Conservation (phyloP, 1,140 invertebrate species). For the Oscheius sp. region DNA sequence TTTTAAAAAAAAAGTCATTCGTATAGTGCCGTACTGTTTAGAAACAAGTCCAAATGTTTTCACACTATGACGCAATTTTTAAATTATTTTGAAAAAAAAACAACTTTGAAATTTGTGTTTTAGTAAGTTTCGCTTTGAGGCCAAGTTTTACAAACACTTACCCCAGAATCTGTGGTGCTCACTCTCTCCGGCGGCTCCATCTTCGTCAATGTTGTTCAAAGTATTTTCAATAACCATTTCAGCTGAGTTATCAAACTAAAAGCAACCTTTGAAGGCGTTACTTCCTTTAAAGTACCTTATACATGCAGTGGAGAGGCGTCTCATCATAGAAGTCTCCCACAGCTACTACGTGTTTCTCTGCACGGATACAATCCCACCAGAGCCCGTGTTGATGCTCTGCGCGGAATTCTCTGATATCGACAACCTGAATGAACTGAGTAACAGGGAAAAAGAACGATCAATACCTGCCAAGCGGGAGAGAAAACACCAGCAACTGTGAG, state of each 20-base stretch:
- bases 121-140: too few relatives aligned
- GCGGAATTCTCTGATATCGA: constrained; percentile 59
- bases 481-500: constrained; percentile 55
- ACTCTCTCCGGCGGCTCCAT: constrained; percentile 57
- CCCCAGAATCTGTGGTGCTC: constrained; percentile 60
- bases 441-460: background rate
- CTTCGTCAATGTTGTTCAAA: constrained; percentile 56
- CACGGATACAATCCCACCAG: constrained; percentile 60
- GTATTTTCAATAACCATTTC: constrained; percentile 60
- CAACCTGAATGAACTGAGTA: constrained; percentile 28
- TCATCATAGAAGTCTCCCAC: constrained; percentile 61
- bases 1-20: too few relatives aligned
- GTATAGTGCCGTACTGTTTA: background rate
- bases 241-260: constrained; percentile 56
- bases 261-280: background rate
- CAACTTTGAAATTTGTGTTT: background rate
- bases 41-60: background rate
- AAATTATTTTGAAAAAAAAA: background rate
- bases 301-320: constrained; percentile 59
- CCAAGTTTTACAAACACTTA: constrained; percentile 14
- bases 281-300: constrained; percentile 43
- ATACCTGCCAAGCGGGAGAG: constrained; percentile 55
- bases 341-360: constrained; percentile 60
- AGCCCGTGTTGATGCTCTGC: constrained; percentile 59
- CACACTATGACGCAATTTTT: background rate